Conservation (phyloP, 2,797 vertebrate species). For the Sibirionetta formosa region DNA sequence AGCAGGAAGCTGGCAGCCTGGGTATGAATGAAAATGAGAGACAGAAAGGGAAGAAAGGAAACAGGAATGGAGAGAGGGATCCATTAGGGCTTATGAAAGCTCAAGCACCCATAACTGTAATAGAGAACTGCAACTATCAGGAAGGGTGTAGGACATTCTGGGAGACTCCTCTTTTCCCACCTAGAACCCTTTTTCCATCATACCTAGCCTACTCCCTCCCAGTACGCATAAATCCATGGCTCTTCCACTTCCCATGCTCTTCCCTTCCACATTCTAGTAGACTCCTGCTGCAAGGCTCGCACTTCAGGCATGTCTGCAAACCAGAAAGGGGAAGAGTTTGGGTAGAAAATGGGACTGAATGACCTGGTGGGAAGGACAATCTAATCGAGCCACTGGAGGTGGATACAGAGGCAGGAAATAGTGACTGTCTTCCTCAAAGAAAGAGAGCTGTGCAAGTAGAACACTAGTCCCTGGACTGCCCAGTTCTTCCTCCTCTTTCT, state of each 20-base stretch:
- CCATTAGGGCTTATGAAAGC: background rate
- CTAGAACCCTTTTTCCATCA: background rate
- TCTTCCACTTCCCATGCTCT: background rate
- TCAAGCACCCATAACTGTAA: background rate
- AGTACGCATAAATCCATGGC: background rate
- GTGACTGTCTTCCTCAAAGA: background rate
- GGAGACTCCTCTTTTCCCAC: background rate
- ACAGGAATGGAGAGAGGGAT: background rate
- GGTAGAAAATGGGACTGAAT: background rate
- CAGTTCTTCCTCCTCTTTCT: background rate
- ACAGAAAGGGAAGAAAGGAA: background rate
- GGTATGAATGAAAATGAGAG: background rate
- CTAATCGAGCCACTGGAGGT: background rate
- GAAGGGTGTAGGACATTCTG: accelerated
- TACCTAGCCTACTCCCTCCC: background rate
- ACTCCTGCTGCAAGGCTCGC: background rate
- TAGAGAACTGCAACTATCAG: background rate
- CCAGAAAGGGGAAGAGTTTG: background rate
- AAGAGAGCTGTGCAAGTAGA: background rate
- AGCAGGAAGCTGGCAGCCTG: background rate
- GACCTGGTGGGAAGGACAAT: background rate
- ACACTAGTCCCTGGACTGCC: background rate
- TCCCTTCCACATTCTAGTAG: background rate
- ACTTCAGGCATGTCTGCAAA: background rate
- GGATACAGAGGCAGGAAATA: background rate